These are phyloP conservation scores for Acanthis flammea DNA, from an alignment of 2,797 vertebrate species.

Conservation along the genomic window DNA sequence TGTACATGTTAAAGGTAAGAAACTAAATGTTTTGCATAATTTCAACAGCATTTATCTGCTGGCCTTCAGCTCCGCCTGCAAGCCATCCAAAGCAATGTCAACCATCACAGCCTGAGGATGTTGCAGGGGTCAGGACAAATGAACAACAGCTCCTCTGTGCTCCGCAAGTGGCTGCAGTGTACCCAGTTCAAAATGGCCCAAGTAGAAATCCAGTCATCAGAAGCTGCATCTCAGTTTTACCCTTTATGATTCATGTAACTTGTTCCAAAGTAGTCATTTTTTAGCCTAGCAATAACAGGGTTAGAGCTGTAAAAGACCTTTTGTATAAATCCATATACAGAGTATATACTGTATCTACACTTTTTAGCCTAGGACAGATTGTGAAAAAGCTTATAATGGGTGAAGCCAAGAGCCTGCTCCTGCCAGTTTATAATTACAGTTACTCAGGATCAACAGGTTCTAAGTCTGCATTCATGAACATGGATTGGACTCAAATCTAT, in stretches of 20 bases:
- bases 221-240: constrained; percentile 98
- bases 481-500: constrained; percentile 26
- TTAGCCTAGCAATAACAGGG: constrained; percentile 80
- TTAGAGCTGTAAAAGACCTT: constrained; percentile 72
- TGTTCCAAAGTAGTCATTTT: constrained; percentile 51
- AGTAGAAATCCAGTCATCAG: constrained; percentile 98
- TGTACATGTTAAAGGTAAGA: neutral
- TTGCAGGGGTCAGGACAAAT: constrained; percentile 78
- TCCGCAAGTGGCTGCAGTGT: constrained; percentile 97
- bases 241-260: constrained; percentile 85
- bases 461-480: neutral
- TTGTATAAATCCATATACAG: constrained; percentile 62
- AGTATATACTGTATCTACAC: constrained; percentile 65
- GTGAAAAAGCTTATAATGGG: constrained; percentile 35
- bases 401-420: constrained; percentile 24
- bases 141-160: constrained; percentile 82
- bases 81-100: constrained; percentile 96
- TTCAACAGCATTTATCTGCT: constrained; percentile 90
- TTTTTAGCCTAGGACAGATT: constrained; percentile 71
- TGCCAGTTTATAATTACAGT: neutral
- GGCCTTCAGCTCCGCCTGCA: constrained; percentile 96
- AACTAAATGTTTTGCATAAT: neutral
- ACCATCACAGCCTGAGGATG: constrained; percentile 91
- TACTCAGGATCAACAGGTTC: neutral
- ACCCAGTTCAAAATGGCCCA: constrained; percentile 99